Base-by-base conservation (phyloP, 2,797 vertebrate species). In the Coccyzus lansbergi region DNA sequence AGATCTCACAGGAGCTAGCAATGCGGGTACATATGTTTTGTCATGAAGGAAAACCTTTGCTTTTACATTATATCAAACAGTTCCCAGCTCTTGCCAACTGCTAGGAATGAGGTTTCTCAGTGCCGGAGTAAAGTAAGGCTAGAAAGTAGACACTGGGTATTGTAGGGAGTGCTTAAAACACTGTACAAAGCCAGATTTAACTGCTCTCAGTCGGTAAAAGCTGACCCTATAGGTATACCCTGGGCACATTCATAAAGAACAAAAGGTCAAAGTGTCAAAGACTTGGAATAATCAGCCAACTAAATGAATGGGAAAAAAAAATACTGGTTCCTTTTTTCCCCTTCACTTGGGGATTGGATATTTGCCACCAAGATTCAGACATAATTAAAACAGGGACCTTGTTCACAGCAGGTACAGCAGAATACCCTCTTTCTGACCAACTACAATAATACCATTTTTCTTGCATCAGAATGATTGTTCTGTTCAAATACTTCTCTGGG, bases 251-350 rank as follows among this genome's bases (percentile, higher is more conserved):
- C 83, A 76, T 92, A 38, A 91, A 89, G 94, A 95, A 88, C 94
- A 94, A 94, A 95, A 94, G 92, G 93, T 94, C 84, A 91, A 87
- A 89, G 72, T 92, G 90, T 87, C 93, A 95, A 92, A 95, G 76
- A 72, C 91, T 93, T 65, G 28, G 93, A 95, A 93, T 91, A 94
- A 94, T 91, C 88, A 92, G 69, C 78, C 76, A 65, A 8, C 72
- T 86, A 94, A 95, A 94, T 71, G 69, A 93, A 89, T 68, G 51
- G 63, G 63, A n/a, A 64, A 90, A 72, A 72, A 88, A 85, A 76
- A 68, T 59, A 75, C 62, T 83, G 74, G 58, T 87, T 95, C 78
- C 65, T 80, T 92, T 94, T 84, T 51, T 7, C 51, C 51, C 36
- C 40, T 92, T 92, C 87, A 63, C 72, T 82, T 95, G 72, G 70